phyloP scores from a whole-genome alignment of 2,113 vertebrate genomes.

The Microcebus lehilahytsara region DNA sequence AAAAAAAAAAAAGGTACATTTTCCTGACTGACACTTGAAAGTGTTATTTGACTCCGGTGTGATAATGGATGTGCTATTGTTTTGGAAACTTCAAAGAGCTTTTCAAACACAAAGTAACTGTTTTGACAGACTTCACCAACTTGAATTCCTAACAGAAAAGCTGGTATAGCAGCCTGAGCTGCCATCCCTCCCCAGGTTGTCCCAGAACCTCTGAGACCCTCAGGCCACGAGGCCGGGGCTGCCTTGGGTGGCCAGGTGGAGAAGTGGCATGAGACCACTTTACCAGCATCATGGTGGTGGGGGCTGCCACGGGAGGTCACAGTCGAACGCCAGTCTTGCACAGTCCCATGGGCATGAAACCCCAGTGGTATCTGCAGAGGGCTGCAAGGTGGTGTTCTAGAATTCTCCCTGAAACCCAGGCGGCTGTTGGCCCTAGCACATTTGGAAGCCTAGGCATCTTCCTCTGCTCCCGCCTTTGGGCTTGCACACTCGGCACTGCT shows the following conservation, averaged over 20 bases:
- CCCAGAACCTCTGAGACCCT: background rate
- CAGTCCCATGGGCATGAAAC: background rate
- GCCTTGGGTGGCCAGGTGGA: background rate
- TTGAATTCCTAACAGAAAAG: background rate
- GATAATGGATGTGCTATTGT: background rate
- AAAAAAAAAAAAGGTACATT: background rate
- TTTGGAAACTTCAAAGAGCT: conserved; percentile 37
- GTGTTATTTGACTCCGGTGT: background rate
- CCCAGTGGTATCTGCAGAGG: too few relatives aligned
- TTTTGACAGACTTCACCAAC: conserved; percentile 27
- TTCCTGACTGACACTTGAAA: conserved; percentile 12
- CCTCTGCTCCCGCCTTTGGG: background rate
- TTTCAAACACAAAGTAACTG: conserved; percentile 32
- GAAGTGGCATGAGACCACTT: background rate
- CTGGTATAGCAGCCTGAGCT: background rate
- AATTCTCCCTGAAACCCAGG: background rate
- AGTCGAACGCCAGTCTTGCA: background rate
- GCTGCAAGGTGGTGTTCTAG: background rate
- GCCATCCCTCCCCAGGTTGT: background rate
- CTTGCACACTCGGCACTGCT: background rate
- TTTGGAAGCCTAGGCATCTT: background rate
- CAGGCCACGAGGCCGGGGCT: fast-evolving
- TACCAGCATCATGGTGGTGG: fast-evolving
- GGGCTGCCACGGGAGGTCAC: background rate
- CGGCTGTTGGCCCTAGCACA: background rate